Base-by-base conservation (phyloP, 2,113 vertebrate species). In the Uria lomvia region DNA sequence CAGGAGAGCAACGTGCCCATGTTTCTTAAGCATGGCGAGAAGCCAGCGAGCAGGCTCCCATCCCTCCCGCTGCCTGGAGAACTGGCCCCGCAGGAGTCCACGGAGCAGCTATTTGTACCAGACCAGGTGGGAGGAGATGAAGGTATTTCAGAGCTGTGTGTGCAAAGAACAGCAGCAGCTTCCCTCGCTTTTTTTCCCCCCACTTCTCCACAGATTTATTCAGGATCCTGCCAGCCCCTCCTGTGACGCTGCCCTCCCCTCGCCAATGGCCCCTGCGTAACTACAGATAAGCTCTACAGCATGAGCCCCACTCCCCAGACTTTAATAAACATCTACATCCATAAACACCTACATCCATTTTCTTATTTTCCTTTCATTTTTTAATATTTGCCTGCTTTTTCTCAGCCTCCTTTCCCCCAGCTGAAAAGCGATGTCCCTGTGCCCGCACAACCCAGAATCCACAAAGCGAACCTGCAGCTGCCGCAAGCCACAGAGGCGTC, bases 401-500 rank as follows among this genome's bases (percentile, higher is more conserved):
- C 10, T 18, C 50, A 1, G 3, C 5, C 34, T 45, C 24, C 23
- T 27, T 34, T 43, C 21, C 22, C 55, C 58, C 55, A 20, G 19
- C 38, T 22, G 18, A 29, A 42, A 45, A 38, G 60, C 26, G n/a
- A 30, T 5, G 8, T 3, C 32, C 10, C 45, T 27, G 65, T 65
- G 53, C 47, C 52, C 2, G 0, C 42, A 16, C 22, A 26, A 23
- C 0, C 0, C 63, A 10, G 30, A 30, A 42, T 5, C 34, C 67
- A 53, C 34, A 7, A 8, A 9, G 36, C 26, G 2, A 50, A n/a
- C 8, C 27, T 7, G 66, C 38, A 29, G 71, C 56, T 17, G 60
- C 90, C 36, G 36, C 60, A 8, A 68, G 29, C n/a, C 49, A 24
- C 60, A 6, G 40, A 7, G 40, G 20, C 1, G 24, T 2, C 78